These are phyloP conservation scores for Anthophora plumipes DNA, from an alignment of 2,888 invertebrate species.

Conservation along the genomic window DNA sequence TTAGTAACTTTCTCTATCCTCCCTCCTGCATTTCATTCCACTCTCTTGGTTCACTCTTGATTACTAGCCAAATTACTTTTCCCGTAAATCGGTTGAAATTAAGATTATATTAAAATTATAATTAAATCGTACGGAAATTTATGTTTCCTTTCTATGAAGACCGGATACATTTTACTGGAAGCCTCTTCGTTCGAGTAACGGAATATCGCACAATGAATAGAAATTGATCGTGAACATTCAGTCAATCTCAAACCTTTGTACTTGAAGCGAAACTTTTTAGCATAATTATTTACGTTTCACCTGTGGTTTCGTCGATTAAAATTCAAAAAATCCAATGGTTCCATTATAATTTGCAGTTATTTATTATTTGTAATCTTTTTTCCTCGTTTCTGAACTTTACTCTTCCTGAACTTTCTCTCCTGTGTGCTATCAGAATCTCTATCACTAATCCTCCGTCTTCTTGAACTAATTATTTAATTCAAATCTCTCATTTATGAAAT, in stretches of 20 bases:
- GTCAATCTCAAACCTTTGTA: not conserved
- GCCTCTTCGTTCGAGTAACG: conserved; percentile 32
- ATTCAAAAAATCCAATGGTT: no score
- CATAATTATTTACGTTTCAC: no score
- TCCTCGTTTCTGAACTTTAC: no score
- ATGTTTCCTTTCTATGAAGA: conserved; percentile 65
- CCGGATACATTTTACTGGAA: conserved; percentile 45
- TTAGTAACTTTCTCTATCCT: conserved; percentile 66
- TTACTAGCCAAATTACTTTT: conserved; percentile 76
- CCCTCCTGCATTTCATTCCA: conserved; percentile 45
- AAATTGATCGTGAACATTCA: not conserved
- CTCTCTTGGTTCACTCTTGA: conserved; percentile 73
- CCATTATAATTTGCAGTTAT: no score
- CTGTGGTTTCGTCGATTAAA: no score
- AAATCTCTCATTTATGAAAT: no score
- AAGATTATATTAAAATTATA: conserved; percentile 19
- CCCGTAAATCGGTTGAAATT: conserved; percentile 35
- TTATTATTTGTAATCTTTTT: no score
- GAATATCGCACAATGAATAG: not conserved
- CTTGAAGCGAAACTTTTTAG: no score
- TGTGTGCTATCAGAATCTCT: no score
- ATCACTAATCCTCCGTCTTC: no score
- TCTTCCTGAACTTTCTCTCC: no score
- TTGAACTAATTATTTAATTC: no score
- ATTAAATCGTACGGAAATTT: conserved; percentile 74